These are phyloP conservation scores for Iselma pallidipennis DNA, from an alignment of 2,888 invertebrate genomes.

Conservation along the genomic window DNA sequence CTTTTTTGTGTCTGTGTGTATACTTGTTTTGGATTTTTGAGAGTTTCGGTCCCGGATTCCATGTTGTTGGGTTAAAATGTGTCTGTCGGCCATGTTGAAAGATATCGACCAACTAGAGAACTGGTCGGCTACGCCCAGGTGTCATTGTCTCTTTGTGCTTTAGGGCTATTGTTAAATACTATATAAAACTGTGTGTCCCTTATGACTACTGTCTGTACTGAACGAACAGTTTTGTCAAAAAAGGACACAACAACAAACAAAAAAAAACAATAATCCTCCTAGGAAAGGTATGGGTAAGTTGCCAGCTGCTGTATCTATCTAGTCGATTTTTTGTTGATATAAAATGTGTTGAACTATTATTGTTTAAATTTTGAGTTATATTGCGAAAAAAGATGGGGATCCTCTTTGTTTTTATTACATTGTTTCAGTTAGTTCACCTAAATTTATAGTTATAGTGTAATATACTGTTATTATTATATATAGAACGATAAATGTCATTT, in stretches of 20 bases:
- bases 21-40: background rate
- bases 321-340: no score
- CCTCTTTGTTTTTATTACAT: no score
- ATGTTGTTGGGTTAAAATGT: constrained; percentile 37
- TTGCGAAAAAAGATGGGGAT: no score
- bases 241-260: no score
- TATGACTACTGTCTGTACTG: constrained; percentile 25
- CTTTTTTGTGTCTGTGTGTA: constrained; percentile 37
- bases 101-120: constrained; percentile 53
- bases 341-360: no score
- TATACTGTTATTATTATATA: no score
- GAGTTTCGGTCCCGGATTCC: constrained; percentile 42
- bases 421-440: no score
- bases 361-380: no score
- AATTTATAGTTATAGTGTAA: no score
- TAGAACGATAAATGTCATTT: background rate
- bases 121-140: constrained; percentile 52
- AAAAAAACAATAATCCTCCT: no score
- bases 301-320: no score
- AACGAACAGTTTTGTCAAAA: no score
- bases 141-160: constrained; percentile 42
- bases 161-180: constrained; percentile 36
- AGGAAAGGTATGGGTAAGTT: constrained; percentile 31
- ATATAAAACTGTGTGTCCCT: constrained; percentile 18
- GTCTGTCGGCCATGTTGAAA: constrained; percentile 53